These are phyloP conservation scores for Penaeus vannamei DNA, from an alignment of 1,140 invertebrate genomes.

Conservation along the genomic window DNA sequence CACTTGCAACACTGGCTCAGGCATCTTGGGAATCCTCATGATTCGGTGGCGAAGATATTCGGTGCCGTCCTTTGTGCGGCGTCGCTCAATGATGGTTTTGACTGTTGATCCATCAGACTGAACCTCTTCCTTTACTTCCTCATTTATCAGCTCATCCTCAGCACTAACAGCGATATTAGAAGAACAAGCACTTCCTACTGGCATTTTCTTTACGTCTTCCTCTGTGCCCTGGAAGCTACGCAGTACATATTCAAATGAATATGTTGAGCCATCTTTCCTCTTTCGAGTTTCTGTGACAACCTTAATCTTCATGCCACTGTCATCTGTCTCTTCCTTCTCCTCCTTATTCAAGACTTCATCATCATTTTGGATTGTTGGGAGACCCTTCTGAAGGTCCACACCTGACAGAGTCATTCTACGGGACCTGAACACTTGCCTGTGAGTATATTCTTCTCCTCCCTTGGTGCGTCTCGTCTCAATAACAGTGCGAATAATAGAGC, in stretches of 20 bases:
- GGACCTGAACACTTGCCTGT: conserved; percentile 65
- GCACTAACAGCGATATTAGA: conserved; percentile 64
- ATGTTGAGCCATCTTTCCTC: conserved; percentile 65
- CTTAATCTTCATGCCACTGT: conserved; percentile 51
- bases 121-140: conserved; percentile 67
- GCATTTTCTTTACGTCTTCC: conserved; percentile 57
- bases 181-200: conserved; percentile 25
- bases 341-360: conserved; percentile 63
- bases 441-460: conserved; percentile 65
- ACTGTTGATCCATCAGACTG: conserved; percentile 63
- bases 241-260: conserved; percentile 67
- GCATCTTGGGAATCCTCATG: conserved; percentile 66
- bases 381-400: conserved; percentile 62
- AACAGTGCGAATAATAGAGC: conserved; percentile 55
- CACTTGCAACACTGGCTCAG: conserved; percentile 64
- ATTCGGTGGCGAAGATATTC: conserved; percentile 67
- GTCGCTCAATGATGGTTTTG: conserved; percentile 65
- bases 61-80: conserved; percentile 66
- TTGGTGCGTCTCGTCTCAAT: conserved; percentile 64
- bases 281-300: conserved; percentile 66
- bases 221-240: conserved; percentile 66
- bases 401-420: conserved; percentile 66
- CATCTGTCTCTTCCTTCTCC: conserved; percentile 65
- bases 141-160: conserved; percentile 66
- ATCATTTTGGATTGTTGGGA: conserved; percentile 65